Conservation (phyloP, 2,113 vertebrate genomes). For the Chelonoidis abingdonii region DNA sequence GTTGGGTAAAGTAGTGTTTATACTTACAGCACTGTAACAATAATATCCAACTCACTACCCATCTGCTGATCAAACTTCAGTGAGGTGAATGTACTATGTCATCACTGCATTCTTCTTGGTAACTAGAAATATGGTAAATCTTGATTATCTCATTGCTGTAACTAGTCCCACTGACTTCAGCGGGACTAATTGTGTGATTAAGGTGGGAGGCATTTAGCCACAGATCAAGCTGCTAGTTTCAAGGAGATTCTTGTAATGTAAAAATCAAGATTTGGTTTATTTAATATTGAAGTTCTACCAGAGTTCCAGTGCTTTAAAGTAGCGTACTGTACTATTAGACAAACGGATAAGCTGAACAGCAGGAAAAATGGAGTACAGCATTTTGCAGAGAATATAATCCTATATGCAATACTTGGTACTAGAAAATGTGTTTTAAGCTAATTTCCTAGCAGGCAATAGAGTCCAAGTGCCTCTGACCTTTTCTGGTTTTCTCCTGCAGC, state of each 20-base stretch:
- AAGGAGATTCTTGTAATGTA: constrained; percentile 41
- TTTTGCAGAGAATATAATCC: not conserved
- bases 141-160: constrained; percentile 68
- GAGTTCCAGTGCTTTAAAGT: not conserved
- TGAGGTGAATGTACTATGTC: constrained; percentile 30
- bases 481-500: not conserved
- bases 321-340: not conserved
- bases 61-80: constrained; percentile 29
- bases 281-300: not conserved
- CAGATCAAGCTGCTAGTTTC: constrained; percentile 53
- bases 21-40: not conserved
- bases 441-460: constrained; percentile 1
- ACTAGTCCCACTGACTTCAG: constrained; percentile 70
- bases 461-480: not conserved
- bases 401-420: not conserved
- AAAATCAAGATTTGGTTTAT: constrained; percentile 29
- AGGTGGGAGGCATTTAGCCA: constrained; percentile 53
- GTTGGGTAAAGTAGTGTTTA: constrained; percentile 10
- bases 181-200: constrained; percentile 59
- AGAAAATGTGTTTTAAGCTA: not conserved
- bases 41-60: constrained; percentile 21
- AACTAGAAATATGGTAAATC: constrained; percentile 67
- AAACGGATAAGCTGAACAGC: not conserved
- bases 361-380: not conserved
- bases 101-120: constrained; percentile 54